Evolutionary conservation across 2,888 invertebrate genomes (phyloP).

Genomic region (Drosophila falleni): DNA sequence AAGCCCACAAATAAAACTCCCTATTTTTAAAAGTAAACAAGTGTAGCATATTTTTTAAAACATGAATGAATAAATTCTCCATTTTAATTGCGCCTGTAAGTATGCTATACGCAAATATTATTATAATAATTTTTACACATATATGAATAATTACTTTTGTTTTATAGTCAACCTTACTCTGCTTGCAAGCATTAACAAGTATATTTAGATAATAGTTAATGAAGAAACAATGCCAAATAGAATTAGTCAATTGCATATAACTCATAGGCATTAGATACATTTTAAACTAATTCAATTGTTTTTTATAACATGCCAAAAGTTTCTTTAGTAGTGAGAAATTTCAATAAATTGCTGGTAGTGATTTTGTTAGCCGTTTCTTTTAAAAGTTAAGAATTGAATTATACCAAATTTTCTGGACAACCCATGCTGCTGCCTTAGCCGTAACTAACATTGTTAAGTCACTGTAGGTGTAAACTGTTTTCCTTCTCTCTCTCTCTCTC

Average conservation of each 20-base stretch:
- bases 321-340: background rate
- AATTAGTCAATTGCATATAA: no score
- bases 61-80: no score
- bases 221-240: no score
- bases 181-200: no score
- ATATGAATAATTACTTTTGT: no score
- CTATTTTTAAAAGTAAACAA: background rate
- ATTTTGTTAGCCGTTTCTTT: background rate
- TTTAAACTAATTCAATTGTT: no score
- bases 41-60: constrained; percentile 1
- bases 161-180: no score
- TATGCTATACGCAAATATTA: background rate
- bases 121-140: no score
- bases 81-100: background rate
- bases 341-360: background rate
- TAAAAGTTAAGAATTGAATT: background rate
- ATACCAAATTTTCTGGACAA: constrained; percentile 45
- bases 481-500: constrained; percentile 11
- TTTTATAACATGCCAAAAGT: no score
- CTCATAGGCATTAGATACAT: no score
- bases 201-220: no score
- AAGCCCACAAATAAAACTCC: no score
- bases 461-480: constrained; percentile 29
- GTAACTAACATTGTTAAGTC: constrained; percentile 48
- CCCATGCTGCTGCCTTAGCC: constrained; percentile 36